Conservation (phyloP, 37 sponge, comb jelly and placozoan genomes). For the Aphrocallistes beatrix region DNA sequence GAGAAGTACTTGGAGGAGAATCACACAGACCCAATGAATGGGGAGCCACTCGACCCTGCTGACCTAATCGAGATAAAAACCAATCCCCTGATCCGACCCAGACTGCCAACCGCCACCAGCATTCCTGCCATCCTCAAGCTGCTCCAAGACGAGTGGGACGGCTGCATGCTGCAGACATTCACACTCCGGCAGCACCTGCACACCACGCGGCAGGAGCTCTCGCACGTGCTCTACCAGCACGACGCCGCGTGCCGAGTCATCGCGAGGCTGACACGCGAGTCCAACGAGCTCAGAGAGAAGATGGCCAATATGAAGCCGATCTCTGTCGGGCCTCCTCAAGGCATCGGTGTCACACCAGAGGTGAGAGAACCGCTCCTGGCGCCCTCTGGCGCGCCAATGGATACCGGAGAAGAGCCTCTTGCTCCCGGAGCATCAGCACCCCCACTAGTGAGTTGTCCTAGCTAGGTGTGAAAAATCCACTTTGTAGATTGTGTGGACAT, state of each 20-base stretch:
- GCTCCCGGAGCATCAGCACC: neutral
- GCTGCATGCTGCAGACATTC: conserved; percentile 93
- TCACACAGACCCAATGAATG: conserved; percentile 84
- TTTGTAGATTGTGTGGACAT: neutral
- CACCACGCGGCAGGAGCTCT: conserved; percentile 92
- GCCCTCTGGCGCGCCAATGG: neutral
- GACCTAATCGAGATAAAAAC: conserved; percentile 79
- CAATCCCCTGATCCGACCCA: conserved; percentile 66
- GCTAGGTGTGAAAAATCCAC: neutral
- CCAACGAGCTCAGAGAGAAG: conserved; percentile 82
- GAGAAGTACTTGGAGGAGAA: conserved; percentile 80
- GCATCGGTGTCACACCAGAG: neutral
- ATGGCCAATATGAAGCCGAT: neutral
- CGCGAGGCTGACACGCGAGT: conserved; percentile 89
- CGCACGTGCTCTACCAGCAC: conserved; percentile 97
- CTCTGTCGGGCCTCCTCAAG: neutral
- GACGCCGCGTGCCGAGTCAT: conserved; percentile 99
- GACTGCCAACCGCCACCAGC: conserved; percentile 98
- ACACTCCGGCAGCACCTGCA: conserved; percentile 96
- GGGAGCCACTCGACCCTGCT: conserved; percentile 72
- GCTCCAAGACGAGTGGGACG: conserved; percentile 98
- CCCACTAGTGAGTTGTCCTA: neutral
- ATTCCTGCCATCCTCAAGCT: conserved; percentile 97
- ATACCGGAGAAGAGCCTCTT: neutral
- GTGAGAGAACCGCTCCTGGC: neutral